phyloP scores from a whole-genome alignment of 2,888 invertebrate genomes.

The Galerucella pusilla region DNA sequence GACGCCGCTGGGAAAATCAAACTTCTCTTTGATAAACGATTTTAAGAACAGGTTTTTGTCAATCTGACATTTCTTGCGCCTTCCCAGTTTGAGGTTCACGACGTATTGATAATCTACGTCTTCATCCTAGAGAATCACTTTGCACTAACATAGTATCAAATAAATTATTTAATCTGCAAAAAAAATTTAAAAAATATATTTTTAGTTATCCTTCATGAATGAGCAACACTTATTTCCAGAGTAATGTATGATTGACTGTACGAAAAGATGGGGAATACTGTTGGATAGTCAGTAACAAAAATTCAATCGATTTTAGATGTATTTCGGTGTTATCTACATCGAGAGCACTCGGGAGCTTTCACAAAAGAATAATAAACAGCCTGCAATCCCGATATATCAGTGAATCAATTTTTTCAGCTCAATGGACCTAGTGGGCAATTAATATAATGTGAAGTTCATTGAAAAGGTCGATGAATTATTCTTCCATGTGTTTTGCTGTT shows the following conservation, averaged over 20 bases:
- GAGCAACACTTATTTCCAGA: not conserved
- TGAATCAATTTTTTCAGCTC: slow-evolving; percentile 4
- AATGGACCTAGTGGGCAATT: slow-evolving; percentile 9
- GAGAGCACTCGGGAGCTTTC: slow-evolving; percentile 4
- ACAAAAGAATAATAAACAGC: slow-evolving; percentile 12
- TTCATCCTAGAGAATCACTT: no score
- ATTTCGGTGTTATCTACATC: not conserved
- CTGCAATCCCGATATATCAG: slow-evolving; percentile 7
- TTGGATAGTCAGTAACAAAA: not conserved
- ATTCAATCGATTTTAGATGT: slow-evolving; percentile 4
- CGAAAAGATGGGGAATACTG: not conserved
- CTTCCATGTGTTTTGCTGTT: not conserved
- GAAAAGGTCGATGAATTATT: not conserved
- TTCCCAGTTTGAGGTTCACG: no score
- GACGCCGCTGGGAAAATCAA: no score
- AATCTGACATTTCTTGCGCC: no score
- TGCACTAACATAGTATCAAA: no score
- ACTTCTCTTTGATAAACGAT: no score
- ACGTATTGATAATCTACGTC: no score
- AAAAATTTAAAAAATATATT: no score
- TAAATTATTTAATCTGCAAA: no score
- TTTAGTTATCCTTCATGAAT: no score
- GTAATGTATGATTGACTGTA: not conserved
- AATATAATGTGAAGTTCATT: not conserved
- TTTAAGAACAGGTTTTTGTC: no score